Evolutionary conservation across 2,797 vertebrate species (phyloP).

Genomic region (Rhabdophis nuchalis): DNA sequence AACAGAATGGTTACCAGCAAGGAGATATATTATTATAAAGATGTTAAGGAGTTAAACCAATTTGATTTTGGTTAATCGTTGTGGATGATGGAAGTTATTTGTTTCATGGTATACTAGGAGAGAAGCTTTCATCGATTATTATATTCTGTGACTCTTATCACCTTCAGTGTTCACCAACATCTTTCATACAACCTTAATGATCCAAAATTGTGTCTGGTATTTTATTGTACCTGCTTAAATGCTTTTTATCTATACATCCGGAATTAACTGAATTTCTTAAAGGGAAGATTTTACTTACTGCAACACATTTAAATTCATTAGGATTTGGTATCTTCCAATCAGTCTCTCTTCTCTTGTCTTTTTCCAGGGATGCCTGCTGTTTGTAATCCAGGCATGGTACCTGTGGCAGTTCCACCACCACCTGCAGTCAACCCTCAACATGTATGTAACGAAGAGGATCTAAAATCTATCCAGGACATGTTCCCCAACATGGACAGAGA

Average conservation of each 20-base stretch:
- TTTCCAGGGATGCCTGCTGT: conserved; percentile 83
- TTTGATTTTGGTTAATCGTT: neutral
- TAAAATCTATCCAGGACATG: conserved; percentile 94
- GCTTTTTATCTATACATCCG: neutral
- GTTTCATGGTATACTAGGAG: neutral
- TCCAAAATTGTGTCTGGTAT: neutral
- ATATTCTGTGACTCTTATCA: neutral
- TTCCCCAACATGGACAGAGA: conserved; percentile 94
- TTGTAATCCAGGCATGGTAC: conserved; percentile 89
- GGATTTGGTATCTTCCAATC: neutral
- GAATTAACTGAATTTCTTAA: neutral
- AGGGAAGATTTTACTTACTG: neutral
- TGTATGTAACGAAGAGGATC: conserved; percentile 84
- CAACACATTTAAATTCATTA: neutral
- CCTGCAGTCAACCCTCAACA: conserved; percentile 71
- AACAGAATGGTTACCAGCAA: neutral
- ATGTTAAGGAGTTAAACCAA: neutral
- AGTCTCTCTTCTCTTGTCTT: neutral
- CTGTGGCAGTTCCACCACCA: conserved; percentile 78
- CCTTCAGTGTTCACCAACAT: neutral
- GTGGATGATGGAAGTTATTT: neutral
- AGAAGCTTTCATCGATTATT: neutral
- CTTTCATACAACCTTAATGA: neutral
- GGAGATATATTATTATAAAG: neutral
- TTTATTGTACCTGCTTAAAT: neutral